Evolutionary conservation across 2,888 invertebrate species (phyloP), one percentile per base, ranked within the genome.

Genomic region (Cylloceria caligata): DNA sequence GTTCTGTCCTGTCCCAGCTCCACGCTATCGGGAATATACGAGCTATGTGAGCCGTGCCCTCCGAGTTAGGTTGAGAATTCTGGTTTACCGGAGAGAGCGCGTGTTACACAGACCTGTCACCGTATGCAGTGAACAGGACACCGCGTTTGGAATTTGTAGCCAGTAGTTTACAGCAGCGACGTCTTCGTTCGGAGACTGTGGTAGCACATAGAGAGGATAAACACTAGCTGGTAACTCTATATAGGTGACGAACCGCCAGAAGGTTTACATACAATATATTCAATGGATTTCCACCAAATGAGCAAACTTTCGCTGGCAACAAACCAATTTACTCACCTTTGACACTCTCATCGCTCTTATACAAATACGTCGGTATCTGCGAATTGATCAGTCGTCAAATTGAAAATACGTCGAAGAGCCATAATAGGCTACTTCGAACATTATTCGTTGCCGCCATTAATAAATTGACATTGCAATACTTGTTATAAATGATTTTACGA

Each of bases 41-140:
- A 42, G 42, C n/a, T 34, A 13, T 45, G 36, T 57, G 57, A 65
- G 36, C 47, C 21, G 27, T 42, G 34, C n/a, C 11, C 39, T 62
- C n/a, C n/a, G 52, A 73, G 52, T 64, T 69, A 47, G 45, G 36
- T 64, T 64, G 62, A 45, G 52, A 69, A 65, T 69, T 69, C 52
- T 64, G 64, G 69, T 69, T 19, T 45, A 73, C 68, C 68, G 34
- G 42, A 24, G 42, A 24, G 55, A 3, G 39, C 36, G 36, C 30
- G 9, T 24, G 64, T 64, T 65, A 27, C 45, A 19, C 64, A 64
- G 65, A 69, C 65, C 55, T 75, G 57, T 75, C 69, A 65, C 21
- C 47, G 49, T 34, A 21, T 36, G 21, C 69, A 21, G 45, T 13
- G 42, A 24, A 24, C 24, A 69, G 57, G 69, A 75, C 36, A 36